These are phyloP conservation scores for Hirtodrosophila histrioides DNA, from an alignment of 2,888 invertebrate genomes.

Conservation along the genomic window DNA sequence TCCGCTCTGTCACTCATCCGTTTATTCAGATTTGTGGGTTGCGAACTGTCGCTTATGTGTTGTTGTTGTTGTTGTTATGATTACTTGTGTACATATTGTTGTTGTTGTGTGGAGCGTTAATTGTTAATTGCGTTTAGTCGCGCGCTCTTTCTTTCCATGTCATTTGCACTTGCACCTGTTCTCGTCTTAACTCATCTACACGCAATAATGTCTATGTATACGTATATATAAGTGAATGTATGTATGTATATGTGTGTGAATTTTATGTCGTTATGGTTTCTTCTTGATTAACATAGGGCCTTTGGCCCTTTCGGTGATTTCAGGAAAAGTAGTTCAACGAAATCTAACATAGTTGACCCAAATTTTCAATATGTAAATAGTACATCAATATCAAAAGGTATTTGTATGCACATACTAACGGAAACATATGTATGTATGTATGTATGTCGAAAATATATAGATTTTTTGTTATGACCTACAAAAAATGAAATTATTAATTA, in stretches of 20 bases:
- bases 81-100: slow-evolving; percentile 9
- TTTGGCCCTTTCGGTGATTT: slow-evolving; percentile 10
- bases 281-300: slow-evolving; percentile 51
- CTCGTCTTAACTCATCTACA: slow-evolving; percentile 25
- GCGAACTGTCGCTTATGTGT: neutral
- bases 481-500: too few relatives aligned
- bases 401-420: too few relatives aligned
- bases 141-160: slow-evolving; percentile 12
- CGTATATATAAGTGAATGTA: neutral
- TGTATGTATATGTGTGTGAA: slow-evolving; percentile 3
- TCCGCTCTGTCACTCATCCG: slow-evolving; percentile 60
- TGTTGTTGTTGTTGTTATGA: slow-evolving; percentile 2
- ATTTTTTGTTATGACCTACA: too few relatives aligned
- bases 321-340: slow-evolving; percentile 3
- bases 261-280: slow-evolving; percentile 37
- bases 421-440: too few relatives aligned
- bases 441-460: too few relatives aligned
- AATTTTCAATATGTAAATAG: too few relatives aligned
- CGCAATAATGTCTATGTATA: neutral
- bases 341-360: too few relatives aligned
- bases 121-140: slow-evolving; percentile 40
- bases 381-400: too few relatives aligned
- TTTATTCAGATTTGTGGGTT: slow-evolving; percentile 7
- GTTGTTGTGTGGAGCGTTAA: slow-evolving; percentile 29
- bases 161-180: slow-evolving; percentile 39